These are phyloP conservation scores for Brachystomella parvula DNA, from an alignment of 1,140 invertebrate genomes.

Conservation along the genomic window DNA sequence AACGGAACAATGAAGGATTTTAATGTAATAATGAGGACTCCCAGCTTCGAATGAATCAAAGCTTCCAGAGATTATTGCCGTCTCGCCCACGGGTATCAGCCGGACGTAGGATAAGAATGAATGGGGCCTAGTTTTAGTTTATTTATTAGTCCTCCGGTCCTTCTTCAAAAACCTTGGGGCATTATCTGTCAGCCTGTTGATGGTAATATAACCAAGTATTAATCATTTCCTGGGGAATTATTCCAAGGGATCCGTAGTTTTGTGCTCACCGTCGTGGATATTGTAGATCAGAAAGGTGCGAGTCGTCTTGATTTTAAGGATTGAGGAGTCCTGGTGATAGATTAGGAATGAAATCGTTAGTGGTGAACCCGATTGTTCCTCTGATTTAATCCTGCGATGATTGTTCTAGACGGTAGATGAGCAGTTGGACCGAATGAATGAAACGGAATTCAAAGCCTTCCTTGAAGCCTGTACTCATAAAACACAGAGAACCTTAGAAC, in stretches of 20 bases:
- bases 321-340: background rate
- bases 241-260: background rate
- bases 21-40: no score
- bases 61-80: no score
- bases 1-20: background rate
- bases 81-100: no score
- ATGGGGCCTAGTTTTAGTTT: no score
- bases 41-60: no score
- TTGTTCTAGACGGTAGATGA: constrained; percentile 3
- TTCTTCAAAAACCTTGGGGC: no score
- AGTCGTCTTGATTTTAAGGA: background rate
- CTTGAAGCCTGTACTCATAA: constrained; percentile 8
- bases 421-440: constrained; percentile 5
- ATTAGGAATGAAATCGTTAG: background rate
- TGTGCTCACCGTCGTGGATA: background rate
- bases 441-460: constrained; percentile 8
- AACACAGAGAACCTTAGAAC: constrained; percentile 3
- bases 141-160: no score
- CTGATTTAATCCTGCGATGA: background rate
- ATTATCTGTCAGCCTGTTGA: no score
- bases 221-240: background rate
- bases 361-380: no score
- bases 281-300: background rate
- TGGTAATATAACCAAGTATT: no score
- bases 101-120: no score